Base-by-base conservation (phyloP, 2,797 vertebrate species). In the Lacerta agilis region DNA sequence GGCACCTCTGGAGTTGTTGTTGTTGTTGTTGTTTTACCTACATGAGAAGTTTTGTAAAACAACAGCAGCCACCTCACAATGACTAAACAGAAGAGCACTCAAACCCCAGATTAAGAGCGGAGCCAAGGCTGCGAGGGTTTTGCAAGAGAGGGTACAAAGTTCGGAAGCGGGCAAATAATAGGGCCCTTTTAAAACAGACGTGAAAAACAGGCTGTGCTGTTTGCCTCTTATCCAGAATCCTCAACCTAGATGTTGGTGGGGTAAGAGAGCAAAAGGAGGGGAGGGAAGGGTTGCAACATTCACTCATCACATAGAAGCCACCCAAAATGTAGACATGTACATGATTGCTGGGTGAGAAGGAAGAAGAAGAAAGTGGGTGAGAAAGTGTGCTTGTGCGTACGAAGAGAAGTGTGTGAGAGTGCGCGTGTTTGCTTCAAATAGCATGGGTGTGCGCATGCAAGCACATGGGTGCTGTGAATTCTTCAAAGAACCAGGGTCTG, bases 141-240 rank as follows among this genome's bases (percentile, higher is more conserved):
- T 27, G 82, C 66, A 79, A 80, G 11, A 36, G 5, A 8, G 17
- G 18, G 83, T 38, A 20, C 83, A 27, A 85, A 89, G 83, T 89
- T 83, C 83, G 81, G 38, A 64, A 29, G 0, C 36, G 4, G 58
- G 18, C 20, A 75, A 80, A 85, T 75, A 64, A 38, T 73, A 45
- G 29, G 27, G 29, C 17, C 69, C 36, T 6, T 79, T 66, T 17
- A 43, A 84, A 73, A 20, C 0, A 79, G 67, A 72, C 17, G 38
- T 27, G 82, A 85, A 61, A 36, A 27, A 55, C 1, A 6, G 1
- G 10, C 29, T 27, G 0, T 55, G 8, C 11, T 13, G 18, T 45
- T 64, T 3, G 10, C 8, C 10, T 41, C 43, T 29, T 27, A 41
- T 20, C 29, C 29, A 78, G 58, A 25, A 8, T 36, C 6, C 25